Conservation (phyloP, 2,113 vertebrate genomes). For the Globicephala melas region DNA sequence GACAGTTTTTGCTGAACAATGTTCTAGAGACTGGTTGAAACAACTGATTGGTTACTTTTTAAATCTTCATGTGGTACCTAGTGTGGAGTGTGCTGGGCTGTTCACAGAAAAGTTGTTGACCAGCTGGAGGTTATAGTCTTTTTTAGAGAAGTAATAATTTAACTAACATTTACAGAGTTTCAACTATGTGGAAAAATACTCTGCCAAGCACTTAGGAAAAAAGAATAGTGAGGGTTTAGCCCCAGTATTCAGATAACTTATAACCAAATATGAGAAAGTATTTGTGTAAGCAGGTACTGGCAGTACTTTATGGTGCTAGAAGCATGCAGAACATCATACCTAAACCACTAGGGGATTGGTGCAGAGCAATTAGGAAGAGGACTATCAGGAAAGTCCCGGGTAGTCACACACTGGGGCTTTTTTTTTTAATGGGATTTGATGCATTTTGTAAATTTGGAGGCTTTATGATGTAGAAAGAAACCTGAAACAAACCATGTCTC, state of each 20-base stretch:
- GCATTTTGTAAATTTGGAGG: background rate
- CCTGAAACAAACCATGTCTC: background rate
- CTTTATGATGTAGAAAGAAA: background rate
- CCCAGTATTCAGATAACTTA: background rate
- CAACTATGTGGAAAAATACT: background rate
- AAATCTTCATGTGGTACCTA: background rate
- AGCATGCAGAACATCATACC: background rate
- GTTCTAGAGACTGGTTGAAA: background rate
- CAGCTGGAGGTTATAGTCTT: background rate
- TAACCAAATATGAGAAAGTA: background rate
- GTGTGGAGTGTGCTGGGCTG: accelerated
- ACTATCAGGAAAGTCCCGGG: background rate
- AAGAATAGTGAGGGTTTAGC: background rate
- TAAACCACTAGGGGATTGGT: background rate
- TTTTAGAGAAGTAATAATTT: background rate
- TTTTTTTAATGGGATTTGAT: background rate
- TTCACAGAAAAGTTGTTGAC: background rate
- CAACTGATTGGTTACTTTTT: background rate
- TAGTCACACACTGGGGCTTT: background rate
- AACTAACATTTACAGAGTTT: background rate
- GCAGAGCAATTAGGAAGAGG: accelerated
- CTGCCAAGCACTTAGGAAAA: background rate
- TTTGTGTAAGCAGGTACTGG: background rate
- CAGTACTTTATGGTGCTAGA: background rate
- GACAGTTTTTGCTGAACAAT: background rate